These are phyloP conservation scores for Collichthys lucidus DNA, from an alignment of 2,113 vertebrate genomes.

Conservation along the genomic window DNA sequence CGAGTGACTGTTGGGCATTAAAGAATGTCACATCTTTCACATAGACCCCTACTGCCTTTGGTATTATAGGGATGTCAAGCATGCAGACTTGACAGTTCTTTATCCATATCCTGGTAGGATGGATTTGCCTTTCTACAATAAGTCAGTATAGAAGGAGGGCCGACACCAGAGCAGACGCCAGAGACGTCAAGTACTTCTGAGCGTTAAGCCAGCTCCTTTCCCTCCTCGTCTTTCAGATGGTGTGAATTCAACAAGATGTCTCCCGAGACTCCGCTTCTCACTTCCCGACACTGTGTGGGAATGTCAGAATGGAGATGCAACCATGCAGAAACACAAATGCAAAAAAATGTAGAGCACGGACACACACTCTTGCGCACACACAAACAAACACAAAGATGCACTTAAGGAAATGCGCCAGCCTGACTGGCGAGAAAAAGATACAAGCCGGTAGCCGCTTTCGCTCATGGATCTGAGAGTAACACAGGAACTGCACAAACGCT, in stretches of 20 bases:
- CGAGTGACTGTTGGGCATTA: constrained; percentile 10
- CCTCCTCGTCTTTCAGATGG: constrained; percentile 25
- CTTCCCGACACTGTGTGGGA: constrained; percentile 5
- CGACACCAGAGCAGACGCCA: constrained; percentile 22
- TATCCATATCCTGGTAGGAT: constrained; percentile 35
- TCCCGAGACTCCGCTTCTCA: constrained; percentile 15
- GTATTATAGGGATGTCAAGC: constrained; percentile 17
- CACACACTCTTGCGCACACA: background rate
- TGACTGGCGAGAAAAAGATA: background rate
- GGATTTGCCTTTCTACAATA: constrained; percentile 38
- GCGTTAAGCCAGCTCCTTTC: constrained; percentile 28
- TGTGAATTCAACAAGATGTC: constrained; percentile 37
- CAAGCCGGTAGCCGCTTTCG: background rate
- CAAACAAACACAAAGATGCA: constrained; percentile 13
- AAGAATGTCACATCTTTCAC: constrained; percentile 9
- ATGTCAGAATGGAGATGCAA: background rate
- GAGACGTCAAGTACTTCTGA: constrained; percentile 22
- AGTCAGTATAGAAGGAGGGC: constrained; percentile 7
- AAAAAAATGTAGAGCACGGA: constrained; percentile 2
- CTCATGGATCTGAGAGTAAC: no score
- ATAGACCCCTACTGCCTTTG: constrained; percentile 37
- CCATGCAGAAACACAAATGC: constrained; percentile 17
- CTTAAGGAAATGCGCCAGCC: background rate
- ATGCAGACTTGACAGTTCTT: constrained; percentile 39
- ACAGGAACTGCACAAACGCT: no score